phyloP scores from a whole-genome alignment of 2,797 vertebrate genomes.

The Diplodus sargus region DNA sequence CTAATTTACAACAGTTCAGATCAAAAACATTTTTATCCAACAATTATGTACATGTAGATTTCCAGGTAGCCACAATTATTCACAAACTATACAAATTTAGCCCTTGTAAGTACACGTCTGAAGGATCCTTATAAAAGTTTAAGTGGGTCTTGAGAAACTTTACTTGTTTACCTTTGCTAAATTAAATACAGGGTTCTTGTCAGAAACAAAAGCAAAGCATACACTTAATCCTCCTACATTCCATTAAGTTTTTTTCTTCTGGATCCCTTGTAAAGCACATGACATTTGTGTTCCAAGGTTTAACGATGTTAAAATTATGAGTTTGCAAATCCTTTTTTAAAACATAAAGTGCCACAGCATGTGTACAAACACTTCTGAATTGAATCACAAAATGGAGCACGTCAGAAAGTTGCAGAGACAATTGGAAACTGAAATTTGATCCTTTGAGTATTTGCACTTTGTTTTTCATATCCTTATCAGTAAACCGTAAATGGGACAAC shows the following conservation, averaged over 20 bases:
- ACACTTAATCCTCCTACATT: conserved; percentile 6
- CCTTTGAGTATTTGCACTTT: conserved; percentile 10
- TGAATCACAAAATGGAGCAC: conserved; percentile 21
- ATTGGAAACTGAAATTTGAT: conserved; percentile 21
- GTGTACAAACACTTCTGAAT: conserved; percentile 40
- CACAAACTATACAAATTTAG: conserved; percentile 77
- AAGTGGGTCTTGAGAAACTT: conserved; percentile 13
- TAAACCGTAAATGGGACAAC: conserved; percentile 9
- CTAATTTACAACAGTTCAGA: conserved; percentile 55
- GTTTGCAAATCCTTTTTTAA: conserved; percentile 29
- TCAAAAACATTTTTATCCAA: conserved; percentile 54
- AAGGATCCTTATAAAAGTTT: conserved; percentile 45
- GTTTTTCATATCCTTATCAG: conserved; percentile 15
- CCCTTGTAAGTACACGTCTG: conserved; percentile 65
- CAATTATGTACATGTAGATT: conserved; percentile 73
- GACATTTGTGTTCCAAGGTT: background rate
- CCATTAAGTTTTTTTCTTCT: conserved; percentile 31
- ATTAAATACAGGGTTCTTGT: conserved; percentile 16
- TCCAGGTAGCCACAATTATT: conserved; percentile 66
- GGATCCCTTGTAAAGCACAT: conserved; percentile 25
- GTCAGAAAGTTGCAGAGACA: conserved; percentile 18
- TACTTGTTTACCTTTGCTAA: conserved; percentile 34
- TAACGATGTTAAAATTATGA: conserved; percentile 16
- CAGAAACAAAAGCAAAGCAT: conserved; percentile 13
- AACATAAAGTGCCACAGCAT: conserved; percentile 61